A percentile compares a stretch with the other conserved stretches of the same genome.
phyloP scores from a whole-genome alignment of 2,888 invertebrate species.

The Papilio protenor region DNA sequence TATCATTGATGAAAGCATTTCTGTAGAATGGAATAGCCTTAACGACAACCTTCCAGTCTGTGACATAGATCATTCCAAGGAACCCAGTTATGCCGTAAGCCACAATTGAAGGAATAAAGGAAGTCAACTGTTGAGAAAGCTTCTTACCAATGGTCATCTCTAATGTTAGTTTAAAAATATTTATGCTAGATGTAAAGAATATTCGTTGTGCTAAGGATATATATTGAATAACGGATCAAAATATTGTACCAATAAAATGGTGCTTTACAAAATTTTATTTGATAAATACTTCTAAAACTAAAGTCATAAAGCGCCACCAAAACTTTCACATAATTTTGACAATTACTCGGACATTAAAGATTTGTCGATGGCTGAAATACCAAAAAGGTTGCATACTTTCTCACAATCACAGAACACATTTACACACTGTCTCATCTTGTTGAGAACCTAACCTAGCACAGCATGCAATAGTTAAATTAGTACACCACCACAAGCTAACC shows the following conservation, averaged over 20 bases:
- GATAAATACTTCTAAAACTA: neutral
- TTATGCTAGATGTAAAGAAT: neutral
- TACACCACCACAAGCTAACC: conserved; percentile 62
- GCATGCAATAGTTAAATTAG: conserved; percentile 69
- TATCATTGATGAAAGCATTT: conserved; percentile 82
- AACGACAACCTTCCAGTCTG: conserved; percentile 90
- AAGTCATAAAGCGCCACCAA: neutral
- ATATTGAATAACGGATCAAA: neutral
- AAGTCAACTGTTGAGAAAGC: conserved; percentile 80
- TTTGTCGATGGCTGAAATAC: neutral
- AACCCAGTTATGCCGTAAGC: conserved; percentile 85
- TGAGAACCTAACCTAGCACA: conserved; percentile 21
- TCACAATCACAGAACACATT: neutral
- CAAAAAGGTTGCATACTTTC: neutral
- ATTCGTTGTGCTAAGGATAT: neutral
- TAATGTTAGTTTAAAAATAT: conserved; percentile 1
- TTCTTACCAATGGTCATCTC: conserved; percentile 80
- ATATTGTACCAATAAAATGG: neutral
- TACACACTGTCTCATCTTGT: neutral
- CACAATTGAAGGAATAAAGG: conserved; percentile 79
- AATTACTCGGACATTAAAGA: neutral
- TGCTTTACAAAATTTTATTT: neutral
- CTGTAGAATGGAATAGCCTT: conserved; percentile 90
- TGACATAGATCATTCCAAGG: conserved; percentile 85
- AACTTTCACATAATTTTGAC: conserved; percentile 10